phyloP scores from a whole-genome alignment of 2,113 vertebrate genomes.

The Azemiops feae region DNA sequence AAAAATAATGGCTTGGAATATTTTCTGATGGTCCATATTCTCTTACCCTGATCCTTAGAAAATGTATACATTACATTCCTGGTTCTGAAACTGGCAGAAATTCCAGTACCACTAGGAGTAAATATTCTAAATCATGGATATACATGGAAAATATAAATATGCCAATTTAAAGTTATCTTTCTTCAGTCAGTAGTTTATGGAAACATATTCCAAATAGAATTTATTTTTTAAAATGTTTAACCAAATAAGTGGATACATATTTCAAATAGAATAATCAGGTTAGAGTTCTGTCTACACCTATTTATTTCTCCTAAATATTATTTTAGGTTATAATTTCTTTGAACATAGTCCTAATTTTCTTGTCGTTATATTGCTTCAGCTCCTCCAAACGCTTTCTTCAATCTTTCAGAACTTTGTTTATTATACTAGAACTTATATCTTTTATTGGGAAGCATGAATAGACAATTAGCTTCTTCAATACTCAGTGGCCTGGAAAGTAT shows the following conservation, averaged over 20 bases:
- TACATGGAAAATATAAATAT: neutral
- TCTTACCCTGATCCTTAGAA: neutral
- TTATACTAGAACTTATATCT: neutral
- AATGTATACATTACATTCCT: neutral
- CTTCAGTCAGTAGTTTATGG: neutral
- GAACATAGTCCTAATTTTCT: neutral
- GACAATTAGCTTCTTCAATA: neutral
- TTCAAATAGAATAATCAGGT: neutral
- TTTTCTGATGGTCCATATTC: neutral
- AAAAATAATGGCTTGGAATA: neutral
- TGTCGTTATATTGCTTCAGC: neutral
- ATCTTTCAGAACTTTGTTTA: neutral
- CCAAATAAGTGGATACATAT: neutral
- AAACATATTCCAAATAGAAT: neutral
- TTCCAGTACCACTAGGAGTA: neutral
- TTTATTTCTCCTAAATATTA: neutral
- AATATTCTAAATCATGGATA: neutral
- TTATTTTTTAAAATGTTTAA: neutral
- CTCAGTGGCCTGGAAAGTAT: neutral
- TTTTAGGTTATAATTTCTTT: neutral
- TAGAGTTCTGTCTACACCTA: neutral
- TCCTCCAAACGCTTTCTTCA: neutral
- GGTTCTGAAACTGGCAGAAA: neutral
- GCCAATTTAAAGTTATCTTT: neutral
- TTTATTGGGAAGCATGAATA: neutral